Base-by-base conservation (phyloP, 1,140 invertebrate species). In the Dreissena rostriformis region DNA sequence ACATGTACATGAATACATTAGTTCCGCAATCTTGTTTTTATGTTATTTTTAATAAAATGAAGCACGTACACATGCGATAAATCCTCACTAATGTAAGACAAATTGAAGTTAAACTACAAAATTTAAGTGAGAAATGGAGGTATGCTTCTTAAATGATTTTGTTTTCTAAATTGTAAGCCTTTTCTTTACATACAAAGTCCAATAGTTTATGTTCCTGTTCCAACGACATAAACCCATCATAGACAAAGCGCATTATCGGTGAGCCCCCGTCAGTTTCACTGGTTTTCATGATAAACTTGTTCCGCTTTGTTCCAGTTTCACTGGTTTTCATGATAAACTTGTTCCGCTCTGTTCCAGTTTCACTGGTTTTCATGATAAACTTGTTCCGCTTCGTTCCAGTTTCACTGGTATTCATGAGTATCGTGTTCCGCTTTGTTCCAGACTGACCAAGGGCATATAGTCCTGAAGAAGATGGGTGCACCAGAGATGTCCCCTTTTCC, bases 401-500 rank as follows among this genome's bases (percentile, higher is more conserved):
- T 0, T 51, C 39, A 6, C 14, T 22, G 22, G 22, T 49, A n/a
- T 4, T 10, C 28, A 24, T 49, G 39, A 14, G 12, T 4, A 72
- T 7, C 26, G 39, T 19, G 10, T 39, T 51, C 17, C 55, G n/a
- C 12, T 73, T 73, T 11, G 28, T 74, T 74, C 24, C 24, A 74
- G 72, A 28, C 17, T 22, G 14, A 26, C n/a, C 19, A 22, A 26
- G 72, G 72, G 12, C 57, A 61, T 74, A 61, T 22, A 19, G n/a
- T 74, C 17, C 22, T 74, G 53, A 74, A 57, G 63, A 61, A 61
- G 15, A 74, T 12, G 14, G 72, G 63, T 26, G 22, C 39, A 24
- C 51, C 51, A 26, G 7, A 12, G 2, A 10, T 28, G 63, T 61
- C 72, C 6, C 12, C 19, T 28, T 24, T 8, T 14, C 51, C 15